Base-by-base conservation (phyloP, 2,888 invertebrate genomes). In the Athripsodes cinereus region DNA sequence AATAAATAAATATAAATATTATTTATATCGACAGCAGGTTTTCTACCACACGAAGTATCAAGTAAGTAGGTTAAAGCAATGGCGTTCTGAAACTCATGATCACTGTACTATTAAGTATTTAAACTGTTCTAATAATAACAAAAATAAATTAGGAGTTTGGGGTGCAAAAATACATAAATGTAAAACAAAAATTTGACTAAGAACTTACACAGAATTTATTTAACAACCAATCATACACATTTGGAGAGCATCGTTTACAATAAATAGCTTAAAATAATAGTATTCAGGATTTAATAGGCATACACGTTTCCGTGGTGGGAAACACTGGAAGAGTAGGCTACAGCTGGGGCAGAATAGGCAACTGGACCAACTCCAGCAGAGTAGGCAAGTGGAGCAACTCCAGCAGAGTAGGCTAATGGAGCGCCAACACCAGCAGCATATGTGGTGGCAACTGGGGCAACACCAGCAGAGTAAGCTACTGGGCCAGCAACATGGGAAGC, bases 391-490 rank as follows among this genome's bases (percentile, higher is more conserved):
- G 52, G 52, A 13, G 26, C 47, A 1, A 44, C 49, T 52, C 53
- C 56, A n/a, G 52, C 51, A n/a, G 18, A 35, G 51, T 58, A 57
- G 58, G 61, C 11, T 63, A 61, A 52, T 53, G 47, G 22, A 61
- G 59, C 48, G 58, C 51, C 61, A 10, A 49, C 16, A n/a, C 52
- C 60, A 22, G 68, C 66, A 10, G 66, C 58, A 58, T 67, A 67
- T 3, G 64, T 26, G 34, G 51, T n/a, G 52, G n/a, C n/a, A 44
- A 26, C 20, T 13, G 18, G 55, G 52, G 66, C 63, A 16, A 57
- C 52, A 22, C 52, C 60, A 22, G 68, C 66, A 10, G 53, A 48
- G 47, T 48, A 49, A 46, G 47, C 18, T 20, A 34, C 31, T 31
- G 52, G 20, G 13, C 31, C 2, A 8, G 66, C n/a, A n/a, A n/a